Percentiles rank a stretch among this genome's conserved stretches.
Evolutionary conservation across 2,113 vertebrate genomes (phyloP).

Genomic region (Rhinolophus sinicus): DNA sequence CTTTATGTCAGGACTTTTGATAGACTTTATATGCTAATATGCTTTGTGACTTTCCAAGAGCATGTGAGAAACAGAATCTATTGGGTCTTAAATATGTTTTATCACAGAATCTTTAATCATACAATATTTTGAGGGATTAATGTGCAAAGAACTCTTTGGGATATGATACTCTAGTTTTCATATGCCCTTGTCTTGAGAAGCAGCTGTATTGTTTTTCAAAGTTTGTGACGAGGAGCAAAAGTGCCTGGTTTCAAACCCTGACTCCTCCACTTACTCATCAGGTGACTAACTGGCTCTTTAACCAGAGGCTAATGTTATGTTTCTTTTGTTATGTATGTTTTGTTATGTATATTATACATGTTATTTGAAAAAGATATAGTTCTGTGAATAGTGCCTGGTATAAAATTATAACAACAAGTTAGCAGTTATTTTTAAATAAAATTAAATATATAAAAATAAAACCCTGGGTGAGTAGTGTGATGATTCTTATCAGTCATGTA

Average conservation of each 20-base stretch:
- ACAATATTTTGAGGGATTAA: not conserved
- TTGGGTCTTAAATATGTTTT: not conserved
- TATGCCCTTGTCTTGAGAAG: not conserved
- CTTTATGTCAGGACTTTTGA: not conserved
- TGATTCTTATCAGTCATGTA: not conserved
- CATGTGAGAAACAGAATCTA: not conserved
- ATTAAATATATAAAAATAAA: not conserved
- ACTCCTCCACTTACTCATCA: accelerated
- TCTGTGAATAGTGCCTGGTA: not conserved
- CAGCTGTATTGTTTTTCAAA: not conserved
- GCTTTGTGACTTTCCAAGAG: not conserved
- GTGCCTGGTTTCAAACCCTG: not conserved
- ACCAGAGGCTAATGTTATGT: not conserved
- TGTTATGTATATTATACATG: not conserved
- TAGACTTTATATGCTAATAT: not conserved
- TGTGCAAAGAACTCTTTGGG: not conserved
- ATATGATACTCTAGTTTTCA: not conserved
- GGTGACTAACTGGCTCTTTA: not conserved
- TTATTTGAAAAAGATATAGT: not conserved
- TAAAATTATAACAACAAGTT: not conserved
- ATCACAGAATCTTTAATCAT: not conserved
- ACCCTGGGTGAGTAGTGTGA: not conserved
- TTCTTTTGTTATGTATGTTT: not conserved
- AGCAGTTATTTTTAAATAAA: not conserved
- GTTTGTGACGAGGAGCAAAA: not conserved